These are phyloP conservation scores for Carcina quercana DNA, from an alignment of 2,888 invertebrate species.

Conservation along the genomic window DNA sequence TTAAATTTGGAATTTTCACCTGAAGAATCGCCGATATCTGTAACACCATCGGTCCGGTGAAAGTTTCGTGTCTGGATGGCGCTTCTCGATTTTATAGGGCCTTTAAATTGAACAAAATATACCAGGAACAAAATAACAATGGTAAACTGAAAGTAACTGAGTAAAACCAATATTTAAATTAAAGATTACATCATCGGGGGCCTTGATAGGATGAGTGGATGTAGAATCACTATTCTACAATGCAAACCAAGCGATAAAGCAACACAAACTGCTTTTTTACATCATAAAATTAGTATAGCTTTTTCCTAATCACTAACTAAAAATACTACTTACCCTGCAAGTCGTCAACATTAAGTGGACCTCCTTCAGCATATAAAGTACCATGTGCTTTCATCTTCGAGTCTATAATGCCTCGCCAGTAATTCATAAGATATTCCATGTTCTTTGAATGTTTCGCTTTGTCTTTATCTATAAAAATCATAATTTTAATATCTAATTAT, in stretches of 20 bases:
- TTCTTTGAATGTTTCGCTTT: slow-evolving; percentile 42
- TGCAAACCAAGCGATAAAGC: slow-evolving; percentile 51
- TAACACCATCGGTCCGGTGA: slow-evolving; percentile 43
- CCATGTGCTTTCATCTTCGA: slow-evolving; percentile 46
- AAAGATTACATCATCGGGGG: slow-evolving; percentile 24
- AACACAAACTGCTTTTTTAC: slow-evolving; percentile 42
- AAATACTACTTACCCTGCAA: slow-evolving; percentile 43
- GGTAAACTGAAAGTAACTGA: slow-evolving; percentile 32
- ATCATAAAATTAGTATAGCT: slow-evolving; percentile 11
- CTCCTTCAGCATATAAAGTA: slow-evolving; percentile 59
- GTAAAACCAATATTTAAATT: slow-evolving; percentile 24
- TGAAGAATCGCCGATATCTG: slow-evolving; percentile 65
- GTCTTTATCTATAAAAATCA: slow-evolving; percentile 8
- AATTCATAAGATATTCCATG: slow-evolving; percentile 60
- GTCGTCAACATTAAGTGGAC: slow-evolving; percentile 54
- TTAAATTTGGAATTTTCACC: slow-evolving; percentile 67
- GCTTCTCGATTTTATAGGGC: slow-evolving; percentile 29
- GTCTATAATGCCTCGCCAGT: slow-evolving; percentile 49
- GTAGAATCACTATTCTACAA: slow-evolving; percentile 41
- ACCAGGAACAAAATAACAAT: slow-evolving; percentile 28
- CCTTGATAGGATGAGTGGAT: slow-evolving; percentile 37
- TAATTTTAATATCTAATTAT: neutral
- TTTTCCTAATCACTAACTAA: slow-evolving; percentile 1
- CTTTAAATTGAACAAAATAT: slow-evolving; percentile 34
- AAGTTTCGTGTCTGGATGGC: slow-evolving; percentile 27